phyloP scores from a whole-genome alignment of 2,113 vertebrate species.

The Empidonax alnorum region DNA sequence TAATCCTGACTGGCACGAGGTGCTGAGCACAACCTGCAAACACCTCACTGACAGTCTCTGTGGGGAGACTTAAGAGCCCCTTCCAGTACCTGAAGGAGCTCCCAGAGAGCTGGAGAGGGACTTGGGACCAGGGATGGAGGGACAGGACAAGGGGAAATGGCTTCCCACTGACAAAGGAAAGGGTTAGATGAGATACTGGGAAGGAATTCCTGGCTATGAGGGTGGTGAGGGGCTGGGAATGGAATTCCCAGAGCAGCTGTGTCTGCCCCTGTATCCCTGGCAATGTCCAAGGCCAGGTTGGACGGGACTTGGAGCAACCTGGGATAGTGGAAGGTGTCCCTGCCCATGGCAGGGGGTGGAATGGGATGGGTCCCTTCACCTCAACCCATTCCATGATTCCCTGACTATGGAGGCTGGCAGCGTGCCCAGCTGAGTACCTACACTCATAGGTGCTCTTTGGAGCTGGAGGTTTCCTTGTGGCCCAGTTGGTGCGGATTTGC shows the following conservation, averaged over 20 bases:
- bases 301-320: too few relatives aligned
- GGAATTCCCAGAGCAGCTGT: not conserved
- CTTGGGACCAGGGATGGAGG: not conserved
- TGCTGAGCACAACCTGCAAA: fast-evolving
- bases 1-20: fast-evolving
- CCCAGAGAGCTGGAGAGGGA: not conserved
- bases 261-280: not conserved
- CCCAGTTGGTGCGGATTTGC: constrained; percentile 99
- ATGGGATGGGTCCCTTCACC: not conserved
- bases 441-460: constrained; percentile 94
- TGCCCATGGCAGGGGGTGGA: not conserved
- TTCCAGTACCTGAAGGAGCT: not conserved
- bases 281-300: fast-evolving
- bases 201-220: not conserved
- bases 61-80: not conserved
- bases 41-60: too few relatives aligned
- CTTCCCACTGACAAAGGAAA: too few relatives aligned
- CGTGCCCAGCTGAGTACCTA: constrained; percentile 60
- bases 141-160: not conserved
- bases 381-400: not conserved
- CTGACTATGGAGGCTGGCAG: not conserved
- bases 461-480: constrained; percentile 95
- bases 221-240: not conserved
- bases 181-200: not conserved
- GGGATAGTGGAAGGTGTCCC: not conserved